Evolutionary conservation across 53 echinoderm and acorn worm genomes (phyloP), one percentile per base, ranked within the genome.

Genomic region (Mesocentrotus franciscanus): DNA sequence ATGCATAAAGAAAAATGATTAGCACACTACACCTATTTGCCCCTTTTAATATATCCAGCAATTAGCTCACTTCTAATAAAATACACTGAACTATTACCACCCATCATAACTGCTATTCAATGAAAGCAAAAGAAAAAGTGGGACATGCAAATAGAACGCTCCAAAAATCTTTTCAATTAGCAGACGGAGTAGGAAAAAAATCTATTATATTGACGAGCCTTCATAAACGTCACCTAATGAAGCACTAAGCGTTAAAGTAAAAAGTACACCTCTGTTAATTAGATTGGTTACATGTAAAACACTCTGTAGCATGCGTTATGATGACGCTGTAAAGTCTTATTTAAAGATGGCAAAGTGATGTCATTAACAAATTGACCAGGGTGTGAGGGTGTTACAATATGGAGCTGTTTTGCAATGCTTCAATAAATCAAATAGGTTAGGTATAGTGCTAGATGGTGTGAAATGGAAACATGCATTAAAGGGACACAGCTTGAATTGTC

Each of bases 181-280:
- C 92, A 92, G 91, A 91, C 71, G 27, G 27, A 70, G 71, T 35
- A 39, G 39, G 16, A 92, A 71, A 92, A 92, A 92, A 92, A 92
- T 92, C 92, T 74, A 92, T 92, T 92, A 32, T 92, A 92, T 92
- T 92, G 92, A 92, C 75, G 35, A 92, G 56, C 42, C 14, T 74
- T 29, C 36, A 72, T 70, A 91, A 91, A 91, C 66, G 91, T 62
- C 71, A 71, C 24, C 56, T 92, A 92, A 92, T 92, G 92, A 92
- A 92, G 75, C 92, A 92, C 17, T 66, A 68, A 66, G 71, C 75
- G 34, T 64, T 61, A 26, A 66, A 57, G 92, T 16, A 72, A 92
- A 92, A 92, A 92, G 92, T 92, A 92, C 92, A 92, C 74, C 75
- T 92, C 91, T 61, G 66, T 20, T 91, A 91, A 91, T 91, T 91